Percentiles rank a stretch among this genome's conserved stretches.
These are phyloP conservation scores for Salvelinus alpinus DNA, from an alignment of 2,113 vertebrate species.

Conservation along the genomic window DNA sequence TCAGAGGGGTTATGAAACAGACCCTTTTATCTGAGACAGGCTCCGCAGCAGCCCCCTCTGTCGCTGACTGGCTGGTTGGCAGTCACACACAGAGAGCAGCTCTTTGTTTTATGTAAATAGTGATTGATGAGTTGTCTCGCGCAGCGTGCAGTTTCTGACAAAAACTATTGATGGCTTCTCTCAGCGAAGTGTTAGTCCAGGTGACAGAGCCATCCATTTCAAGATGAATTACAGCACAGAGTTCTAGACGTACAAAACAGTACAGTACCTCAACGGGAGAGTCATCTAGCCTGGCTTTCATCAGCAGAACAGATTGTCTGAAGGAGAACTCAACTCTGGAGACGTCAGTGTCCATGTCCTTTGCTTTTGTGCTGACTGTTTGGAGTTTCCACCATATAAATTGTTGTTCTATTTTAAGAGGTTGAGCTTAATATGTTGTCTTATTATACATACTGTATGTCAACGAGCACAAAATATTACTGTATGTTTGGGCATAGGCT, in stretches of 20 bases:
- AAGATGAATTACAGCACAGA: conserved; percentile 93
- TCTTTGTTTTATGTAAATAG: conserved; percentile 99
- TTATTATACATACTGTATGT: not conserved
- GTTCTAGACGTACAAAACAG: conserved; percentile 30
- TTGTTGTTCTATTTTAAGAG: not conserved
- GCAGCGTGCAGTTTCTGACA: conserved; percentile 95
- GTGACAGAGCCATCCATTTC: conserved; percentile 99
- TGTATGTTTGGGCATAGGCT: not conserved
- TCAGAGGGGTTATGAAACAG: conserved; percentile 56
- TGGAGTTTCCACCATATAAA: not conserved
- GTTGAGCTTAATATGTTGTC: not conserved
- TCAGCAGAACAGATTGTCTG: conserved; percentile 80
- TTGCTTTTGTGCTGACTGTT: not conserved
- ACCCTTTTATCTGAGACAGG: conserved; percentile 62
- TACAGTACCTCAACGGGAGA: conserved; percentile 81
- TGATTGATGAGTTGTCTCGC: conserved; percentile 98
- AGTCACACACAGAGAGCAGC: conserved; percentile 73
- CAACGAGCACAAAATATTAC: not conserved
- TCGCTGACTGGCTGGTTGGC: conserved; percentile 80
- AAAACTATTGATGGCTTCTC: conserved; percentile 97
- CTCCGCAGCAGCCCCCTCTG: conserved; percentile 63
- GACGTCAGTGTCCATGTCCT: conserved; percentile 32
- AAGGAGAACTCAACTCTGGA: conserved; percentile 81
- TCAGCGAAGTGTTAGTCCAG: conserved; percentile 98
- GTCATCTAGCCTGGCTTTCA: conserved; percentile 86